A percentile compares a stretch with the other conserved stretches of the same genome.
Conservation (phyloP, 2,888 invertebrate species). For the Minunthozetes semirufus region DNA sequence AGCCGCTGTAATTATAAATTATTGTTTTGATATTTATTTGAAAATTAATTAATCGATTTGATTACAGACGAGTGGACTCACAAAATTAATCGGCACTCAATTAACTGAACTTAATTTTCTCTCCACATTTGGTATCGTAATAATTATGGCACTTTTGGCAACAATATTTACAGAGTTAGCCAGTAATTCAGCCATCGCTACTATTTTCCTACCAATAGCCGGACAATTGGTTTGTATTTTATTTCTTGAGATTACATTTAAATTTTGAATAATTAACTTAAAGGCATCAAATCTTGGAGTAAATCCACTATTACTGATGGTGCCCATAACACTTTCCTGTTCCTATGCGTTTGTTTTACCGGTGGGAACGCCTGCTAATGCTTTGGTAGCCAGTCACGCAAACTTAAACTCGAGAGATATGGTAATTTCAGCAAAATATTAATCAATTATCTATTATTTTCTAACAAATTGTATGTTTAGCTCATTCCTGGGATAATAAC, state of each 20-base stretch:
- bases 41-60: not conserved
- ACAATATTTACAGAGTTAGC: constrained; percentile 79
- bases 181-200: constrained; percentile 81
- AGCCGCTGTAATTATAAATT: constrained; percentile 55
- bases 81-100: constrained; percentile 64
- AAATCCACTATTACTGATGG: constrained; percentile 80
- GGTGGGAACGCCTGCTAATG: constrained; percentile 90
- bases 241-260: not conserved
- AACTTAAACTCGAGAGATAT: constrained; percentile 71
- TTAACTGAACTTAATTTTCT: constrained; percentile 61
- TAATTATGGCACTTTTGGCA: constrained; percentile 68
- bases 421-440: constrained; percentile 49
- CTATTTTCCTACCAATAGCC: constrained; percentile 73
- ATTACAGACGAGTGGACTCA: constrained; percentile 61
- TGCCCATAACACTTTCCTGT: constrained; percentile 77
- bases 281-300: constrained; percentile 63
- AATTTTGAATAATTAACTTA: not conserved
- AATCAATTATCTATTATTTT: not conserved
- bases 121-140: constrained; percentile 60
- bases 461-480: constrained; percentile 1
- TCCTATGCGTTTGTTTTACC: constrained; percentile 85
- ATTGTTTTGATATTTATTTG: not conserved
- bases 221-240: constrained; percentile 55
- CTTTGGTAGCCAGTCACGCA: constrained; percentile 76
- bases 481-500: constrained; percentile 35